Conservation (phyloP, 1,140 invertebrate genomes). For the Hylyphantes graminicola region DNA sequence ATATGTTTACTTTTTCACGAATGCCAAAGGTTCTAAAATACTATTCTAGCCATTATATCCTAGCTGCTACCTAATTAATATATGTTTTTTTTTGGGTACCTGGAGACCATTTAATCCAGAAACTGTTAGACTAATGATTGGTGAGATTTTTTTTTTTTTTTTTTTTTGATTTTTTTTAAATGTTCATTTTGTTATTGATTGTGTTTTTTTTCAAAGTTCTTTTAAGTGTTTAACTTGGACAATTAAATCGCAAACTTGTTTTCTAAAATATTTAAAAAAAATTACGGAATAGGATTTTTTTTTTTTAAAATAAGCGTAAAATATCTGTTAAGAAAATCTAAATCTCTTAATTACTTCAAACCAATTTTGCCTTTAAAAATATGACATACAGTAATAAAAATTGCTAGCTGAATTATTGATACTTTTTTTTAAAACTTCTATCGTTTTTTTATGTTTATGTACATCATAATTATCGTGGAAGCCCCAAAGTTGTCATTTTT, state of each 20-base stretch:
- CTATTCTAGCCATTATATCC: neutral
- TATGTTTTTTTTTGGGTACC: constrained; percentile 69
- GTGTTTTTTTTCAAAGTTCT: neutral
- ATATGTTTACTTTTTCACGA: neutral
- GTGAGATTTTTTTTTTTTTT: constrained; percentile 18
- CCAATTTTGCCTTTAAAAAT: too few species aligned
- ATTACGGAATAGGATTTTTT: neutral
- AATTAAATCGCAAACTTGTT: neutral
- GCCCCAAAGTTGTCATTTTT: too few species aligned
- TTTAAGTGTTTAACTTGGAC: neutral
- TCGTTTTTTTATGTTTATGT: too few species aligned
- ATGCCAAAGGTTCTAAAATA: neutral
- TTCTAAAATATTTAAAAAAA: neutral
- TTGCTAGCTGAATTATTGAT: too few species aligned
- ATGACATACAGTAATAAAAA: too few species aligned
- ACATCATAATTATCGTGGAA: too few species aligned
- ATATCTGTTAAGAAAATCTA: too few species aligned
- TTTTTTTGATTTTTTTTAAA: neutral
- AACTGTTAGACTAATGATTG: constrained; percentile 73
- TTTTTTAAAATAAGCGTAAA: neutral
- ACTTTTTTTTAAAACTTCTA: too few species aligned
- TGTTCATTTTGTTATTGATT: neutral
- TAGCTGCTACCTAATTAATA: neutral
- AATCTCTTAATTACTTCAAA: too few species aligned
- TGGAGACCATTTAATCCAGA: constrained; percentile 99